These are phyloP conservation scores for Sardina pilchardus DNA, from an alignment of 2,113 vertebrate genomes.

Conservation along the genomic window DNA sequence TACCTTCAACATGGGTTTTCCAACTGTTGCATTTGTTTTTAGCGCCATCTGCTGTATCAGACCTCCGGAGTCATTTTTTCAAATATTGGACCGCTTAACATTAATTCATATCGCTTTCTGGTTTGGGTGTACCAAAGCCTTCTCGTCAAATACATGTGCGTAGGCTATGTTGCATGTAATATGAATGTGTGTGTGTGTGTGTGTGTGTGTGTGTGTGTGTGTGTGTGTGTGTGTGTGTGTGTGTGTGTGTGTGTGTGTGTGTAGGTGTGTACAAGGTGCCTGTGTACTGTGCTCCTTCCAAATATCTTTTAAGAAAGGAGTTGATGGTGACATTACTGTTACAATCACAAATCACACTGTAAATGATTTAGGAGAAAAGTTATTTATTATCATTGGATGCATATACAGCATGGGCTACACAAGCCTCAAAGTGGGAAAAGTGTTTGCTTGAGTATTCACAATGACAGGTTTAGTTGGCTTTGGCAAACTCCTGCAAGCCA, in stretches of 20 bases:
- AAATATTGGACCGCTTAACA: neutral
- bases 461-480: neutral
- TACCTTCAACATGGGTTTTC: neutral
- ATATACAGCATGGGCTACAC: neutral
- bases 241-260: constrained; percentile 10
- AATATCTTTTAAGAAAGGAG: too few species aligned
- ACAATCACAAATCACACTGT: neutral
- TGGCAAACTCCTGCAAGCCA: neutral
- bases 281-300: neutral
- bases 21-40: neutral
- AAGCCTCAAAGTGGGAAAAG: neutral
- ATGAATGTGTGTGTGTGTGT: constrained; percentile 28
- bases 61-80: neutral
- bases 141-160: neutral
- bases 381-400: neutral
- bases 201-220: too few species aligned
- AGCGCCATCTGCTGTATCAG: neutral
- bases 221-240: too few species aligned
- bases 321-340: neutral
- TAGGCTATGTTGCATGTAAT: constrained; percentile 46
- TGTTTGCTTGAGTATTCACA: neutral
- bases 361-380: neutral
- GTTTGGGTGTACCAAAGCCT: neutral
- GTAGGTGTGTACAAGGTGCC: constrained; percentile 37
- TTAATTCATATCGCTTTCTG: neutral